Percentiles rank a stretch among this genome's conserved stretches.
Conservation (phyloP, 2,888 invertebrate genomes). For the Tetranychus piercei region DNA sequence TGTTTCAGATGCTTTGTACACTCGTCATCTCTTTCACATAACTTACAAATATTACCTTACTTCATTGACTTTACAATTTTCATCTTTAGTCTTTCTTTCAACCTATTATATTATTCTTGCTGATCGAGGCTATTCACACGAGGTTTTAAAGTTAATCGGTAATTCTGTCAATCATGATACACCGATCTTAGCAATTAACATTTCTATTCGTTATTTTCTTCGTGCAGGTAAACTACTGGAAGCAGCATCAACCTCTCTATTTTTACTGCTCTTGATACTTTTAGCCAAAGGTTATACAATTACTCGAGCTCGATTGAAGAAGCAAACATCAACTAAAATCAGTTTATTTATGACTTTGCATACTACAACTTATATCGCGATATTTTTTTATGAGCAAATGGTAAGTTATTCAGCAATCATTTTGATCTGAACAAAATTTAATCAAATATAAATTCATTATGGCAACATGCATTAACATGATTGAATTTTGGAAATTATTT, state of each 20-base stretch:
- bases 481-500: neutral
- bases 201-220: neutral
- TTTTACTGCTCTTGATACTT: slow-evolving; percentile 55
- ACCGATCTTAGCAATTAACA: neutral
- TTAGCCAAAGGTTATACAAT: slow-evolving; percentile 78
- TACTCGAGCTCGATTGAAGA: slow-evolving; percentile 58
- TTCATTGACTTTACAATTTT: slow-evolving; percentile 47
- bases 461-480: neutral
- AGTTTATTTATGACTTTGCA: slow-evolving; percentile 61
- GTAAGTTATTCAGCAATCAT: slow-evolving; percentile 35
- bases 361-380: slow-evolving; percentile 48
- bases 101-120: slow-evolving; percentile 59
- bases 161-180: neutral
- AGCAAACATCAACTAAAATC: slow-evolving; percentile 52
- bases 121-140: slow-evolving; percentile 47
- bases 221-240: slow-evolving; percentile 39
- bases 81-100: slow-evolving; percentile 49
- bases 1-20: slow-evolving; percentile 48
- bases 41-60: slow-evolving; percentile 67
- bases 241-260: slow-evolving; percentile 52
- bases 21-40: slow-evolving; percentile 60
- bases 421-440: neutral
- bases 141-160: slow-evolving; percentile 35
- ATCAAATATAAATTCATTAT: neutral
- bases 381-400: slow-evolving; percentile 62